Base-by-base conservation (phyloP, 2,888 invertebrate species). In the Agelastica alni region DNA sequence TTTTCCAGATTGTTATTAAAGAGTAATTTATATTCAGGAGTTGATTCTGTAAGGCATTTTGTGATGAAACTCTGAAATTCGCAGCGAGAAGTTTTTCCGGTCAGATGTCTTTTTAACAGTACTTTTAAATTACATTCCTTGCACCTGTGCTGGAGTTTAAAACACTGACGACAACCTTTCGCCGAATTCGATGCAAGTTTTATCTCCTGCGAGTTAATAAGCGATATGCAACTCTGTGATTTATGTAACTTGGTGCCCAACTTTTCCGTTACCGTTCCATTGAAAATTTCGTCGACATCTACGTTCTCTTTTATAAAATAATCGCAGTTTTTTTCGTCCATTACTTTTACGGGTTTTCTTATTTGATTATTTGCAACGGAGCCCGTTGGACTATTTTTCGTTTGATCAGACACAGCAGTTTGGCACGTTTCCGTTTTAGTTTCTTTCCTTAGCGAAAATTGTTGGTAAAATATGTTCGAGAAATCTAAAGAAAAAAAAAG, bases 171-270 rank as follows among this genome's bases (percentile, higher is more conserved):
- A 45, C 64, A 64, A n/a, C 17, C 17, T 37, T 45, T 59, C 28
- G 12, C 32, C 20, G 32, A 51, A 17, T 1, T 6, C n/a, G 36
- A 18, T 4, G 37, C 14, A 1, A 39, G 10, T 41, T 56, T 52
- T 10, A 18, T 22, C 17, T 57, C 56, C 30, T 60, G 57, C 10
- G 31, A 28, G 9, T 51, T 32, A 2, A 61, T 56, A 9, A 71
- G 61, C 0, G 69, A 64, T 52, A 68, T 69, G n/a, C 71, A 67
- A 14, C 70, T 71, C 30, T 62, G 63, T 1, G 70, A 67, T 22
- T 66, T 65, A 56, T 73, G 72, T 46, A 74, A 60, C 28, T 63
- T 60, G 18, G 64, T 58, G 4, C 68, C 70, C 12, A 52, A 53
- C 30, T 56, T 53, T 37, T 56, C 46, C 4, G 52, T 47, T 17